These are phyloP conservation scores for Adineta ricciae DNA, from an alignment of 2,888 invertebrate species.

Conservation along the genomic window DNA sequence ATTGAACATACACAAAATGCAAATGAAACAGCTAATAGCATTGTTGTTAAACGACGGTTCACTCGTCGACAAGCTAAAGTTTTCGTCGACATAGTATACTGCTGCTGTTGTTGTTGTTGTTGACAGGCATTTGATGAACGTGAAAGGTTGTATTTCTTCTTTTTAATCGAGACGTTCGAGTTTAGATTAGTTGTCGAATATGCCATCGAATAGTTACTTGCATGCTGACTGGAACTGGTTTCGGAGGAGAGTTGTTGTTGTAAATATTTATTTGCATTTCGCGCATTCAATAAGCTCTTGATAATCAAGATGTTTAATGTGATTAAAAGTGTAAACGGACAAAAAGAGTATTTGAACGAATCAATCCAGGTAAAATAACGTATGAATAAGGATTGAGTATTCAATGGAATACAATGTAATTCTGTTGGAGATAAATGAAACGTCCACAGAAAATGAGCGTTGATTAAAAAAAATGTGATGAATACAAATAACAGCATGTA, in stretches of 20 bases:
- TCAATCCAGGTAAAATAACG: constrained; percentile 41
- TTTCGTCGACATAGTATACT: neutral
- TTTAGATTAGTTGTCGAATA: neutral
- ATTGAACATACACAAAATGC: constrained; percentile 39
- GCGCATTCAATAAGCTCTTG: constrained; percentile 34
- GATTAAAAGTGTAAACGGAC: constrained; percentile 39
- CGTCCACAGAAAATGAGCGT: constrained; percentile 40
- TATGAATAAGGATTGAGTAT: constrained; percentile 35
- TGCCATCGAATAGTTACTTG: neutral
- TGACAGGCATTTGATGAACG: neutral
- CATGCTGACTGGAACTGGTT: neutral
- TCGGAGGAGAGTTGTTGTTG: neutral
- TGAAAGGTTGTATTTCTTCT: neutral
- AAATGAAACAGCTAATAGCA: constrained; percentile 40
- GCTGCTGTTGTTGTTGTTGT: neutral
- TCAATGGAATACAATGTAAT: constrained; percentile 36
- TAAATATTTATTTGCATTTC: constrained; percentile 1
- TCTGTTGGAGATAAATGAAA: constrained; percentile 32
- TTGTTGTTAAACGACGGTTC: constrained; percentile 37
- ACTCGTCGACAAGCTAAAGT: neutral
- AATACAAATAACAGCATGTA: constrained; percentile 35
- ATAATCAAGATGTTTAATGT: constrained; percentile 41
- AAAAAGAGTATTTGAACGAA: constrained; percentile 40
- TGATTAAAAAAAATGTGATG: constrained; percentile 36
- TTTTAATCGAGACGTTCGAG: neutral